Evolutionary conservation across 2,113 vertebrate genomes (phyloP), one percentile per base, ranked within the genome.

Genomic region (Actenoides hombroni): DNA sequence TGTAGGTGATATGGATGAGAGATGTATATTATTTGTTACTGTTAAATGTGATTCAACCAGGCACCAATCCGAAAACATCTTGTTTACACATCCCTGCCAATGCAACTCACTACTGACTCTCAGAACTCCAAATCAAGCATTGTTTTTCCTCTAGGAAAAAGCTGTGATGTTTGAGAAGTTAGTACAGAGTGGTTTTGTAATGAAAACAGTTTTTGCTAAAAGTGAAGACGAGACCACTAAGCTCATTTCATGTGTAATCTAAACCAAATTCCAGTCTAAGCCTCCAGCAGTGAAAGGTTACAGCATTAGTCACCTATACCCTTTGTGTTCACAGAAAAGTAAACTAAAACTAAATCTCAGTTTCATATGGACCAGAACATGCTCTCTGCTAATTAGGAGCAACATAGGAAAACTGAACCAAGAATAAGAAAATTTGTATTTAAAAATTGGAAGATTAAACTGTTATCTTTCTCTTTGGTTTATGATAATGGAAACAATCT

Each of bases 381-480:
- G 49, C 21, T 53, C 70, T 75, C 54, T 96, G 37, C 83, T 95
- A 93, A 96, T 95, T 95, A 92, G 49, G 44, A 97, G 79, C 37
- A 94, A 64, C 46, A 80, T 29, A 79, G 46, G 86, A 94, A 95
- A 65, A 78, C 80, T 68, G 74, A 95, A 76, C 39, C 44, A 95
- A 95, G 76, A 92, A 77, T 92, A 94, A 95, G 39, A 88, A 95
- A 92, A 96, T 80, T 73, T 92, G 21, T 96, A 16, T 86, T 95
- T 91, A 85, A 95, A 97, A 95, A 95, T 83, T 94, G 92, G 73
- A 95, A 88, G 87, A 77, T 96, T 91, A 96, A 97, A 90, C 76
- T 44, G 21, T 92, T 94, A 35, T 88, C 25, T 96, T 44, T 97
- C 56, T 92, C 68, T 96, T 83, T 95, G 70, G 83, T 86, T 97